Percentiles rank a stretch among this genome's conserved stretches.
These are phyloP conservation scores for Galleria mellonella DNA, from an alignment of 1,140 invertebrate species.

Conservation along the genomic window DNA sequence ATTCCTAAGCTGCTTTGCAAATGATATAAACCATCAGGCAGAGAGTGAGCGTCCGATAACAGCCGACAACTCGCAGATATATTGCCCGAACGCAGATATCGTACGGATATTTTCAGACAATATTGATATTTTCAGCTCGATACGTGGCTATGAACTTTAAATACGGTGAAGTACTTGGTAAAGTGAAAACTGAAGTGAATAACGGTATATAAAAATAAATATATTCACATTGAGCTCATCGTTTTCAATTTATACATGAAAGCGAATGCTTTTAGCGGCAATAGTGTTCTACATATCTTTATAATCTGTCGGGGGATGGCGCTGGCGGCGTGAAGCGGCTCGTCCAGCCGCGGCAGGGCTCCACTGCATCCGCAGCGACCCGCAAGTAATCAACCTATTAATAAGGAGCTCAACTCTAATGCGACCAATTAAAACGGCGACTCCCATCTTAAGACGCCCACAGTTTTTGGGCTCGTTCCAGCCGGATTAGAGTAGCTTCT, in stretches of 20 bases:
- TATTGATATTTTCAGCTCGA: slow-evolving; percentile 63
- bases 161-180: slow-evolving; percentile 51
- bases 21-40: slow-evolving; percentile 67
- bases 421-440: slow-evolving; percentile 67
- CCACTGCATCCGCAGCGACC: slow-evolving; percentile 28
- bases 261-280: too few species aligned
- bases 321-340: slow-evolving; percentile 12
- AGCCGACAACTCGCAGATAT: slow-evolving; percentile 57
- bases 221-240: too few species aligned
- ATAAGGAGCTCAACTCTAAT: slow-evolving; percentile 67
- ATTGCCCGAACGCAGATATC: slow-evolving; percentile 56
- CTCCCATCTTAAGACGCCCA: slow-evolving; percentile 62
- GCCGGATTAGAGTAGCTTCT: slow-evolving; percentile 53
- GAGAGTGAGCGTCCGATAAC: slow-evolving; percentile 57
- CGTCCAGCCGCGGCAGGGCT: slow-evolving; percentile 26
- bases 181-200: not conserved
- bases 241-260: too few species aligned
- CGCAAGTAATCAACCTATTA: slow-evolving; percentile 71
- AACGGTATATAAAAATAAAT: not conserved
- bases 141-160: slow-evolving; percentile 56
- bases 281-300: too few species aligned
- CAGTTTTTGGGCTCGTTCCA: slow-evolving; percentile 72
- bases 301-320: not conserved
- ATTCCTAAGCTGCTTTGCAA: slow-evolving; percentile 61
- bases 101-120: slow-evolving; percentile 50